Conservation (phyloP, 1,140 invertebrate genomes). For the Ostrea edulis region DNA sequence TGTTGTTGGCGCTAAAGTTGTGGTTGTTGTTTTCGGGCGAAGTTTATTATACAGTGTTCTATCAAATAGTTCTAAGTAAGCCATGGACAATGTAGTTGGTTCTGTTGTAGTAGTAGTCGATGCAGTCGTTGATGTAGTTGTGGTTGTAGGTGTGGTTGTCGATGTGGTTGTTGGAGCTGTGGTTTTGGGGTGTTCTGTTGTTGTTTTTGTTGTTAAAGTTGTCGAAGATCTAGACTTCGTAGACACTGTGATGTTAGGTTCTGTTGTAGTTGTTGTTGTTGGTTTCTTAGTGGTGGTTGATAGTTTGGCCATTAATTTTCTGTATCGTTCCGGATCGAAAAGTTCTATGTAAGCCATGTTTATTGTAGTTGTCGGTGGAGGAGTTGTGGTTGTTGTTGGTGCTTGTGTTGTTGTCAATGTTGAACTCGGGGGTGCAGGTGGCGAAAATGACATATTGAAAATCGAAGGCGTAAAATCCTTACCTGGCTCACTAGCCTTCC, state of each 20-base stretch:
- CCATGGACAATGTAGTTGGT: conserved; percentile 12
- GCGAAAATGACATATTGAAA: not conserved
- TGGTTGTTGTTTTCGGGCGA: not conserved
- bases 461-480: not conserved
- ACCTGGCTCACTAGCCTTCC: not conserved
- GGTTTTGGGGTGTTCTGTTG: not conserved
- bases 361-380: not conserved
- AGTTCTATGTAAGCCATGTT: conserved; percentile 17
- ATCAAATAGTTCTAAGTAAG: conserved; percentile 18
- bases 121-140: not conserved
- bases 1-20: not conserved
- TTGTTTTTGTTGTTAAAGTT: not conserved
- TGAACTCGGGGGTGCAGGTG: too few relatives aligned
- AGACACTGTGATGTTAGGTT: not conserved
- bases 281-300: not conserved
- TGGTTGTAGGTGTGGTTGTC: not conserved
- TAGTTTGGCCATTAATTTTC: not conserved
- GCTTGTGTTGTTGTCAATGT: not conserved
- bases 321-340: not conserved
- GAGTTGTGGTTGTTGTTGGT: not conserved
- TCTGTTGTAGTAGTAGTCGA: not conserved
- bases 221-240: not conserved
- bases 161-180: not conserved
- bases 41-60: not conserved
- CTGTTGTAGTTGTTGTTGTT: not conserved